Evolutionary conservation across 2,797 vertebrate genomes (phyloP), one percentile per base, ranked within the genome.

Genomic region (Furcifer pardalis): DNA sequence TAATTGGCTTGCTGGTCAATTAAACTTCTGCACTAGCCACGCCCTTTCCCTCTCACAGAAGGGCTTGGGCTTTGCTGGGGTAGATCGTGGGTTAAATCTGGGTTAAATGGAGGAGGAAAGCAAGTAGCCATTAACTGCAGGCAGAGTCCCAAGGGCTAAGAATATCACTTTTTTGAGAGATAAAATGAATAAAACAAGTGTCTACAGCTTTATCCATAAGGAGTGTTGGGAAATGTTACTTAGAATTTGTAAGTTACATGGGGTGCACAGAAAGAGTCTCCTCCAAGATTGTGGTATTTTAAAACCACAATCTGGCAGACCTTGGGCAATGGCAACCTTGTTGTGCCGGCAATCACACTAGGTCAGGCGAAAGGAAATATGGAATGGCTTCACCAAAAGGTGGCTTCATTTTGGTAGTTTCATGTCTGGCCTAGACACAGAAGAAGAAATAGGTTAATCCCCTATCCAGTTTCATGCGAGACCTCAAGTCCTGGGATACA

Each of bases 61-160:
- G 37, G 59, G 59, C 7, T 40, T 21, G 25, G 71, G 49, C 35
- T 79, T 65, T 79, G 56, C 63, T 84, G 44, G 49, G 56, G 21
- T n/a, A 44, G 13, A n/a, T 56, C 12, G 9, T 19, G n/a, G 40
- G 21, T 5, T 40, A 40, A 13, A 69, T 32, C 35, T 27, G 71
- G 40, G 7, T 30, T 62, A 30, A n/a, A 27, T 35, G 21, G 44
- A 60, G 84, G 71, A 92, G 89, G 91, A 92, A 95, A 92, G 91
- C 89, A 92, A 89, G 88, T 89, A 84, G 85, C 65, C 86, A 88
- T 91, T 92, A 91, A 89, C 89, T 86, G 90, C 89, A 85, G 86
- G 86, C 15, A 62, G 65, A 79, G n/a, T 40, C 52, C 46, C 62
- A 85, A 80, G 42, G 83, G 66, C 37, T 21, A 76, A 88, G 85